Base-by-base conservation (phyloP, 2,888 invertebrate genomes). In the Galerucella nymphaeae region DNA sequence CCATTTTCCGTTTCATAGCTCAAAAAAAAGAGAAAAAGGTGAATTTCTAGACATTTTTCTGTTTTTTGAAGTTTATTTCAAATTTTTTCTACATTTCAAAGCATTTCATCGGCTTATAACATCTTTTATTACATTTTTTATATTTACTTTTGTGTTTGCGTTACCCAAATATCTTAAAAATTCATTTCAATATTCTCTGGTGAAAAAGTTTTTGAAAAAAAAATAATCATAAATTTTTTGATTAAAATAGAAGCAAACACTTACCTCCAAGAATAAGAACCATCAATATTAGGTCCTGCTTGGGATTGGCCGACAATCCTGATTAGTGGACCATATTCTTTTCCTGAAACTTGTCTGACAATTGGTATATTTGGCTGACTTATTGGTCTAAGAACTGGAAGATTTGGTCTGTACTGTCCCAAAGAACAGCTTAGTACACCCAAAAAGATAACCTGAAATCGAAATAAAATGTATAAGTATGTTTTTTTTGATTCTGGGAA, bases 1-100 rank as follows among this genome's bases (percentile, higher is more conserved):
- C 90, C 90, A 76, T 90, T 89, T 20, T 88, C 89, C 20, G 90
- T 89, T 79, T 90, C 89, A 61, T 76, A 80, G 72, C 79, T 80
- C 48, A n/a, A 76, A 77, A 42, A n/a, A n/a, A n/a, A n/a, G n/a
- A n/a, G n/a, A 8, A 38, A 38, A 38, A 38, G 8, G 9, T 9
- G 30, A 38, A 38, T 30, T 30, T 0, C 5, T 30, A 5, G 5
- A 30, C 4, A 30, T 3, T 30, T 30, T 30, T 30, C 2, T 23
- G 23, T 23, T 30, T 30, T 6, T 30, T 30, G 8, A 38, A 38
- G 30, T 38, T 38, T 38, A 8, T 9, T 38, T 38, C 9, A 8
- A 38, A 38, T 38, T 38, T 38, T 38, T 38, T 30, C 30, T 38
- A 38, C 30, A 38, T 38, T 9, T 38, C 8, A 8, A 38, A 9